A percentile compares a stretch with the other conserved stretches of the same genome.
Evolutionary conservation across 1,140 invertebrate species (phyloP).

Genomic region (Drosophila kohkoa): DNA sequence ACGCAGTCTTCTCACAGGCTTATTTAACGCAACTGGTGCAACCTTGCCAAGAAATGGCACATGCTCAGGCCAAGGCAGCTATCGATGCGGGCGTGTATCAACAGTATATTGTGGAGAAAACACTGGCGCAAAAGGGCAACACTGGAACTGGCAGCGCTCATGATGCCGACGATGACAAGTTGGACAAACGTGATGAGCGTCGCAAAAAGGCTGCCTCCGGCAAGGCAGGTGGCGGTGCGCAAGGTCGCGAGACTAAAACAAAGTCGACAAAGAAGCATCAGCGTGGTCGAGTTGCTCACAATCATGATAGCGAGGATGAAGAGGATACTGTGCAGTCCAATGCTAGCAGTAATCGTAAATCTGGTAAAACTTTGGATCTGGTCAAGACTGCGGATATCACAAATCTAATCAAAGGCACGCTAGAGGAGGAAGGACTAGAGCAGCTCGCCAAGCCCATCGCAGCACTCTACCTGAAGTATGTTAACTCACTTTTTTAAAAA

Average conservation of each 20-base stretch:
- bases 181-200: constrained; percentile 93
- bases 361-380: constrained; percentile 60
- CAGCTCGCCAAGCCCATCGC: constrained; percentile 87
- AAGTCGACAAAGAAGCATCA: constrained; percentile 95
- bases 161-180: constrained; percentile 85
- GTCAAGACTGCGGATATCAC: constrained; percentile 89
- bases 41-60: constrained; percentile 89
- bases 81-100: constrained; percentile 89
- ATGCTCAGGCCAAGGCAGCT: constrained; percentile 90
- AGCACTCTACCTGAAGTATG: constrained; percentile 86
- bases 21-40: constrained; percentile 90
- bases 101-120: constrained; percentile 87
- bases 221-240: constrained; percentile 95
- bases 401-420: constrained; percentile 87
- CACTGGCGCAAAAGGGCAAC: constrained; percentile 85
- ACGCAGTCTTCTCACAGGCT: constrained; percentile 86
- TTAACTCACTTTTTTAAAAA: neutral
- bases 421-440: constrained; percentile 89
- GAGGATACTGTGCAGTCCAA: constrained; percentile 42
- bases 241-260: constrained; percentile 97
- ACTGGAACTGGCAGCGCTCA: constrained; percentile 41
- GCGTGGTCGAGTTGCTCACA: constrained; percentile 86
- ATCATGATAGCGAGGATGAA: constrained; percentile 89
- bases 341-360: constrained; percentile 40
- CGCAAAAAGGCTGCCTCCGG: constrained; percentile 94